Base-by-base conservation (phyloP, 1,140 invertebrate genomes). In the Cheumatopsyche charites region DNA sequence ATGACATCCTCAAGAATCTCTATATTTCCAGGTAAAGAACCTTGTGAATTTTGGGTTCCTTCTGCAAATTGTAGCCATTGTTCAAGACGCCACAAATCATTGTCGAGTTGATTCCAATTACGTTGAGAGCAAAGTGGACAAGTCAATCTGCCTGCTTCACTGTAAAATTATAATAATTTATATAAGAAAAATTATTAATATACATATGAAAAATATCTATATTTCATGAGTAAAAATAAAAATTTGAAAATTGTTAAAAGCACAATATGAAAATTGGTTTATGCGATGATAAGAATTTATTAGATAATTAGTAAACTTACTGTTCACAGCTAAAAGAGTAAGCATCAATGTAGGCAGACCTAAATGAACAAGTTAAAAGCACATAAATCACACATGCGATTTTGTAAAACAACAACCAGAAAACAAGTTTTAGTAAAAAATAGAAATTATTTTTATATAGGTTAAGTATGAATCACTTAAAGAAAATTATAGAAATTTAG, bases 51-150 rank as follows among this genome's bases (percentile, higher is more conserved):
- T 75, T 94, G 91, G 0, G 90, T 91, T 52, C 89, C 91, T 81
- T 97, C 94, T 0, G 94, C 92, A 75, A 92, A 91, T 78, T 93
- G 90, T 42, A 97, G 83, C 95, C 95, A 97, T 79, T 94, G 91
- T 78, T 96, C 91, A 75, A 97, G 83, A 68, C 93, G 86, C 92
- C 94, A 96, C 5, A 97, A 83, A 81, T 96, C 93, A 79, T 93
- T 91, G 76, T 94, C 90, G 77, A 96, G 86, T 81, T 96, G 94
- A 71, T 90, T 88, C 93, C 94, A 95, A 81, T 95, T 95, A 70
- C 92, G 88, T 78, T 90, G 89, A 49, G 92, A 93, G 78, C 93
- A 94, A 63, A 94, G 83, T 6, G 92, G 92, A 79, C 92, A 94
- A 45, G 92, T 90, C 70, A 93, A 78, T 69, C 90, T 86, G 52